Evolutionary conservation across 2,888 invertebrate genomes (phyloP).

Genomic region (Linnaemya vulpina): DNA sequence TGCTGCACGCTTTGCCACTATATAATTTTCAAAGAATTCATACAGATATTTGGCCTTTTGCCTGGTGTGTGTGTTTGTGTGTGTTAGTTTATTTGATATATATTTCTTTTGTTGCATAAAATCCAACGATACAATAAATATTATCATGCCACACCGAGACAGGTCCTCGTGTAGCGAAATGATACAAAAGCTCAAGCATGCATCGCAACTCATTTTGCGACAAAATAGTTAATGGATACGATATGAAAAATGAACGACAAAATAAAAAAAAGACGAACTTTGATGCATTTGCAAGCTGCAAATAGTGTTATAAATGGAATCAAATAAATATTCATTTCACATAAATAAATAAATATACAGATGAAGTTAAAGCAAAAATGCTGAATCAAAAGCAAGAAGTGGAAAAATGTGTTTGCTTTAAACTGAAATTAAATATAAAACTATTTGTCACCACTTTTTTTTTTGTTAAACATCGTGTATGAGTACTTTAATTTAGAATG

Average conservation of each 20-base stretch:
- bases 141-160: constrained; percentile 27
- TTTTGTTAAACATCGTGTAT: constrained; percentile 5
- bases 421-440: constrained; percentile 46
- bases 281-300: constrained; percentile 49
- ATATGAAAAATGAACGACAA: constrained; percentile 46
- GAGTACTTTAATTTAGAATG: neutral
- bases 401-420: constrained; percentile 30
- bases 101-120: neutral
- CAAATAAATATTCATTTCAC: constrained; percentile 40
- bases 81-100: neutral
- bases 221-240: constrained; percentile 53
- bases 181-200: constrained; percentile 37
- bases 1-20: neutral
- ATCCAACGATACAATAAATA: neutral
- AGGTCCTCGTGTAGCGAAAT: constrained; percentile 1
- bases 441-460: constrained; percentile 61
- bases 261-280: constrained; percentile 1
- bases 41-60: constrained; percentile 38
- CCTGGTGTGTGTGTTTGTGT: neutral
- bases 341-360: constrained; percentile 14
- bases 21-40: constrained; percentile 22
- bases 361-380: neutral
- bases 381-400: constrained; percentile 4
- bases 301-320: constrained; percentile 52
- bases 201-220: constrained; percentile 30